phyloP scores from a whole-genome alignment of 1,140 invertebrate species.

The Anastatus disparis region DNA sequence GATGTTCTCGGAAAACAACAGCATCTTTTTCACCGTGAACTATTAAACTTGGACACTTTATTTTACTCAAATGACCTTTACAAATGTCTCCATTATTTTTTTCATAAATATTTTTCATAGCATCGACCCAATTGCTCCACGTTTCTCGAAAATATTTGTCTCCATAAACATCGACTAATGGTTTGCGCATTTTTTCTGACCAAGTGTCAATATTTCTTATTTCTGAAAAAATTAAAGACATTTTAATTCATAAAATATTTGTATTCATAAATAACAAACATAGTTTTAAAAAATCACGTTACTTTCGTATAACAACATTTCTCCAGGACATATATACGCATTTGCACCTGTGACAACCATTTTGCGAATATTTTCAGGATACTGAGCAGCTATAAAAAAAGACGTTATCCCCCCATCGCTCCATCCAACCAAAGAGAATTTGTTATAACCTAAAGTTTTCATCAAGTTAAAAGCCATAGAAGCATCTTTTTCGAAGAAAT shows the following conservation, averaged over 20 bases:
- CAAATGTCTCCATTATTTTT: conserved; percentile 78
- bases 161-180: conserved; percentile 81
- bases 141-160: conserved; percentile 75
- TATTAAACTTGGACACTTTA: conserved; percentile 81
- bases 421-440: conserved; percentile 87
- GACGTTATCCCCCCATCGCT: conserved; percentile 88
- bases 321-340: conserved; percentile 76
- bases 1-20: conserved; percentile 79
- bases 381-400: conserved; percentile 78
- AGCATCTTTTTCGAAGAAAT: conserved; percentile 84
- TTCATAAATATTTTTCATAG: conserved; percentile 69
- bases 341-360: conserved; percentile 84
- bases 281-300: conserved; percentile 35
- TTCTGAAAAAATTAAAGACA: conserved; percentile 50
- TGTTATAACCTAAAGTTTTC: conserved; percentile 74
- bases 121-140: conserved; percentile 81
- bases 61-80: conserved; percentile 70
- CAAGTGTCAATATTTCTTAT: conserved; percentile 79
- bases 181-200: conserved; percentile 81
- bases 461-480: conserved; percentile 76
- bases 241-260: no score
- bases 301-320: conserved; percentile 75
- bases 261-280: conserved; percentile 1
- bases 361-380: conserved; percentile 76
- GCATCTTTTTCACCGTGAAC: conserved; percentile 85